Base-by-base conservation (phyloP, 2,888 invertebrate species). In the Eupithecia pulchellata region DNA sequence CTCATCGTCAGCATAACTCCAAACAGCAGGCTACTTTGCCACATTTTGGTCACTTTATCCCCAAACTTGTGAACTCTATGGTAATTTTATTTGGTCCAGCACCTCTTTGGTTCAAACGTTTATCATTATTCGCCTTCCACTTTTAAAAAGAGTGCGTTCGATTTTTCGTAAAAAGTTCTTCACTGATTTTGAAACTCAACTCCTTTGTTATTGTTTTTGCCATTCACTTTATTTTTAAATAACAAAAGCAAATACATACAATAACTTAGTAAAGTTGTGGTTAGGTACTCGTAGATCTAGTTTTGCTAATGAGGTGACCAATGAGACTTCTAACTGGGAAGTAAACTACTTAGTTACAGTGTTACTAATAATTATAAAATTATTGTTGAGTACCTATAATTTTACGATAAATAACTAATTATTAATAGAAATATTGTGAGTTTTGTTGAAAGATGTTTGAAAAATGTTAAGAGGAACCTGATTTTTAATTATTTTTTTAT, bases 1-100 rank as follows among this genome's bases (percentile, higher is more conserved):
- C 86, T 83, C 85, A 90, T 84, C 80, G 91, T 77, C 32, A 93
- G 76, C 68, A 92, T 60, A 36, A 88, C 75, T 42, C 84, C 81
- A 68, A 86, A 87, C 72, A 91, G 36, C 47, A 85, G 72, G 70
- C 87, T 85, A 65, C 81, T 83, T 82, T 87, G 86, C 79, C 84
- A 86, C 93, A 93, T 92, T 82, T 82, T 86, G 57, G 60, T 75
- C 75, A 78, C 72, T 79, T 75, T 69, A 14, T 11, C 66, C 60
- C 58, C 66, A 73, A 68, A 73, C 67, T 68, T 64, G 29, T 29
- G 29, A 29, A 27, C 34, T 61, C 32, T 36, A 32, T 25, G 17
- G 8, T 17, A 61, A 20, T 14, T 29, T 29, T 60, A 30, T 32
- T 60, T 30, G n/a, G 29, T 58, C 58, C n/a, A n/a, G 32, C 58